These are phyloP conservation scores for Passerina amoena DNA, from an alignment of 2,113 vertebrate genomes.

Conservation along the genomic window DNA sequence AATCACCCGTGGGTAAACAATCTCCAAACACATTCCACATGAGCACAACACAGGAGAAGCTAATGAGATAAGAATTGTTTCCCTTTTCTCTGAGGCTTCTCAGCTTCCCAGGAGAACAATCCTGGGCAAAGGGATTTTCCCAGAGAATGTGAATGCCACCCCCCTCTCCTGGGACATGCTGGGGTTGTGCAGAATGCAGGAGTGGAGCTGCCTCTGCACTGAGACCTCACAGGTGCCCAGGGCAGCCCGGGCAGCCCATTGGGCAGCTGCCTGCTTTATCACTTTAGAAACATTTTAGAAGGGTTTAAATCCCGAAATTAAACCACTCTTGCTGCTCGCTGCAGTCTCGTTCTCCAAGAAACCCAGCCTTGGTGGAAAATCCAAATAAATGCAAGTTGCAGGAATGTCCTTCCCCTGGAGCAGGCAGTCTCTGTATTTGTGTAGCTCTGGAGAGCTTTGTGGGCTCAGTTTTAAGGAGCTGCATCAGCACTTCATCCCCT, in stretches of 20 bases:
- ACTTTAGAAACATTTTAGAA: background rate
- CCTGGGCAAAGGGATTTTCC: too few species aligned
- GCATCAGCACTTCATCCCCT: background rate
- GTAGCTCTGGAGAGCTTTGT: background rate
- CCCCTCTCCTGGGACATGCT: background rate
- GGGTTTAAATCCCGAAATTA: background rate
- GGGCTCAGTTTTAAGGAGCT: background rate
- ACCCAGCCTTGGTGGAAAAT: background rate
- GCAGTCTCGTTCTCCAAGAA: background rate
- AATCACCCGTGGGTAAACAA: too few species aligned
- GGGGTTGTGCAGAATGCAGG: conserved; percentile 41
- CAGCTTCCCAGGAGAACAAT: too few species aligned
- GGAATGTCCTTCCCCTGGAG: background rate
- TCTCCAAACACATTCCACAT: too few species aligned
- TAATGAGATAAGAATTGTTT: too few species aligned
- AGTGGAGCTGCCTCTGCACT: background rate
- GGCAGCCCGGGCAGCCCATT: background rate
- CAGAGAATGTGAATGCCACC: too few species aligned
- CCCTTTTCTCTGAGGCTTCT: too few species aligned
- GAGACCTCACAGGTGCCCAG: conserved; percentile 2
- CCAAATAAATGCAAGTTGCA: background rate
- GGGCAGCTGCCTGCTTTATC: conserved; percentile 13
- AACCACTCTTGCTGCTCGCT: background rate
- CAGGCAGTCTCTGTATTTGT: background rate
- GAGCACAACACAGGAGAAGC: too few species aligned